Conservation (phyloP, 2,113 vertebrate species). For the Micronycteris hirsuta region DNA sequence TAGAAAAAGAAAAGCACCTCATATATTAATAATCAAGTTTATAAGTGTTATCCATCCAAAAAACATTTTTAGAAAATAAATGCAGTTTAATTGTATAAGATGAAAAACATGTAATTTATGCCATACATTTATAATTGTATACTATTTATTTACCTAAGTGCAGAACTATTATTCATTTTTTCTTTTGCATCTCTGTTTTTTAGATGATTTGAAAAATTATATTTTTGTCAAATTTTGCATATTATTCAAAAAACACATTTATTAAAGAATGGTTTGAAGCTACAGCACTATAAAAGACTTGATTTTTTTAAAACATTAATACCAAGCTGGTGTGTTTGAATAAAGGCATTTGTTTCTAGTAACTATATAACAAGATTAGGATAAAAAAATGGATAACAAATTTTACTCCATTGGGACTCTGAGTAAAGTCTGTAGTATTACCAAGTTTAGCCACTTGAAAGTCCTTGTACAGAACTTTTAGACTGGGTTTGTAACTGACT, state of each 20-base stretch:
- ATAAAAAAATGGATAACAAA: slow-evolving; percentile 41
- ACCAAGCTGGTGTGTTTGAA: neutral
- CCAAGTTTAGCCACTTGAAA: slow-evolving; percentile 50
- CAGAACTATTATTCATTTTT: neutral
- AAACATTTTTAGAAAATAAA: neutral
- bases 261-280: neutral
- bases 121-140: neutral
- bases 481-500: slow-evolving; percentile 41
- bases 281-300: neutral
- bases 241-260: neutral
- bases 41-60: neutral
- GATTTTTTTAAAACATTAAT: neutral
- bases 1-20: neutral
- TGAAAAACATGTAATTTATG: neutral
- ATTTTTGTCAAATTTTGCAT: neutral
- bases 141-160: neutral
- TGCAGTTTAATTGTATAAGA: neutral
- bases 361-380: slow-evolving; percentile 49
- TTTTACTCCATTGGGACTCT: slow-evolving; percentile 35
- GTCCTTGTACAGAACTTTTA: slow-evolving; percentile 29
- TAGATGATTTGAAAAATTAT: neutral
- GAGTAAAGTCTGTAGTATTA: slow-evolving; percentile 49
- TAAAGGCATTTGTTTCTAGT: slow-evolving; percentile 58
- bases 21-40: neutral
- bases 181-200: neutral